These are phyloP conservation scores for Branchipolynoe longqiensis DNA, from an alignment of 2,888 invertebrate genomes.

Conservation along the genomic window DNA sequence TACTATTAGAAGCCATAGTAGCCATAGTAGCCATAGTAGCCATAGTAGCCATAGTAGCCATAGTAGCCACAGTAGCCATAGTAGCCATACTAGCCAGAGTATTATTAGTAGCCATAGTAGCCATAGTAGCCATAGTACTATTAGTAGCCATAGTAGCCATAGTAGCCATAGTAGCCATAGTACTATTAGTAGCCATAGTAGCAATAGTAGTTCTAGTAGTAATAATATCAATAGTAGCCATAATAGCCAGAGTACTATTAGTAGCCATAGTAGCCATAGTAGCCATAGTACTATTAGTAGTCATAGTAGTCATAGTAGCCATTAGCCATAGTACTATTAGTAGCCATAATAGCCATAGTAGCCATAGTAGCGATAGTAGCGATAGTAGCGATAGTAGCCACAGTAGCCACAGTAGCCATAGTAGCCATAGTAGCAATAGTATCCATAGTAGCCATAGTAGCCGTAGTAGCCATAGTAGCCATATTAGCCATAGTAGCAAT, in stretches of 20 bases:
- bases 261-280: slow-evolving; percentile 38
- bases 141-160: slow-evolving; percentile 49
- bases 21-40: slow-evolving; percentile 34
- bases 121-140: slow-evolving; percentile 46
- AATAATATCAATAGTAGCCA: slow-evolving; percentile 51
- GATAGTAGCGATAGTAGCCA: slow-evolving; percentile 48
- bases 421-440: slow-evolving; percentile 49
- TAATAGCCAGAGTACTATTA: slow-evolving; percentile 41
- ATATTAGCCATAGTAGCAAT: slow-evolving; percentile 52
- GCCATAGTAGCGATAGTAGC: slow-evolving; percentile 18
- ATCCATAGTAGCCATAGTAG: slow-evolving; percentile 51
- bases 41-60: slow-evolving; percentile 12
- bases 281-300: slow-evolving; percentile 50
- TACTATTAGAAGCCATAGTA: slow-evolving; percentile 61
- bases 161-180: slow-evolving; percentile 46
- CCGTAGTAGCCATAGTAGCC: slow-evolving; percentile 50
- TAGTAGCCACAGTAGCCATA: slow-evolving; percentile 19
- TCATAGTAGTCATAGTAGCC: slow-evolving; percentile 50
- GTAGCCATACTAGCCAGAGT: slow-evolving; percentile 48
- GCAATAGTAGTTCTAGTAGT: slow-evolving; percentile 49
- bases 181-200: slow-evolving; percentile 52
- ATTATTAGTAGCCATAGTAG: slow-evolving; percentile 44
- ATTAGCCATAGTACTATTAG: slow-evolving; percentile 46
- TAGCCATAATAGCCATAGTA: slow-evolving; percentile 54
- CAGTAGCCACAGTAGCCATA: slow-evolving; percentile 39